A percentile compares a stretch with the other conserved stretches of the same genome.
Conservation (phyloP, 2,888 invertebrate genomes). For the Hemaris fuciformis region DNA sequence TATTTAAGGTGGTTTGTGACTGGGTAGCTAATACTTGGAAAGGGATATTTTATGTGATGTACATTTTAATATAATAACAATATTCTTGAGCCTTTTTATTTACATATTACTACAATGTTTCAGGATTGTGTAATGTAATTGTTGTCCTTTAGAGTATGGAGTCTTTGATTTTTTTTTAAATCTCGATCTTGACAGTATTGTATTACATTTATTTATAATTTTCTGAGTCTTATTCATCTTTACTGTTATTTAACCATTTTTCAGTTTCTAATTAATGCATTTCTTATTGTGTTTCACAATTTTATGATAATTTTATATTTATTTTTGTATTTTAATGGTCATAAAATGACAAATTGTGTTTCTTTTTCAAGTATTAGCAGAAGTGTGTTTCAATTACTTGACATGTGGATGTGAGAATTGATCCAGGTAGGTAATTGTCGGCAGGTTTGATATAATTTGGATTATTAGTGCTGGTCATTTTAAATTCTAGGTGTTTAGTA, state of each 20-base stretch:
- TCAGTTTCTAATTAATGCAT: background rate
- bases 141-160: no score
- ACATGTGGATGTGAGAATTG: slow-evolving; percentile 21
- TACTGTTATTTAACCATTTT: no score
- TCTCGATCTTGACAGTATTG: no score
- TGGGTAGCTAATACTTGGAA: slow-evolving; percentile 13
- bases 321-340: background rate
- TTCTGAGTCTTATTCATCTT: no score
- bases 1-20: slow-evolving; percentile 10
- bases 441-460: slow-evolving; percentile 26
- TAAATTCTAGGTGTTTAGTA: slow-evolving; percentile 15
- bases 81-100: background rate
- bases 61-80: slow-evolving; percentile 3
- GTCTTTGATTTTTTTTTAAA: no score
- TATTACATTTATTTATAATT: no score
- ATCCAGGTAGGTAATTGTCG: slow-evolving; percentile 30
- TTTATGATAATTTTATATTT: background rate
- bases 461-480: slow-evolving; percentile 45
- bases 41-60: background rate
- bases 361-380: slow-evolving; percentile 21
- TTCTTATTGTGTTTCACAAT: background rate
- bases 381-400: slow-evolving; percentile 16
- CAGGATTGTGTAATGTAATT: no score
- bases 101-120: background rate
- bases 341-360: background rate